A percentile compares a stretch with the other conserved stretches of the same genome.
Evolutionary conservation across 2,888 invertebrate species (phyloP).

Genomic region (Zaprionus obscuricornis): DNA sequence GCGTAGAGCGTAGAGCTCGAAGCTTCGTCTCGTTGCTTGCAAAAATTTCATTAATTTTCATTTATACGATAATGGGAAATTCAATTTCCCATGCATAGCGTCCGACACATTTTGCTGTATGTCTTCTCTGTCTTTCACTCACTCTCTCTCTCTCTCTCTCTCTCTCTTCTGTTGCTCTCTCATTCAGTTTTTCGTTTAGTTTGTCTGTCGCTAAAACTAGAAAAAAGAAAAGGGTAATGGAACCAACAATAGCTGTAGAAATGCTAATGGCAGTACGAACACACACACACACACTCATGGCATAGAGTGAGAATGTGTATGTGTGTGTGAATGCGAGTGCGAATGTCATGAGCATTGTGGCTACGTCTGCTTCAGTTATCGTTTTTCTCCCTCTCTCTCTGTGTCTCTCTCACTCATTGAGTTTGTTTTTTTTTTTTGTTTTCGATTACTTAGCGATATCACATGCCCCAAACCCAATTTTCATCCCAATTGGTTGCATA

Average conservation of each 20-base stretch:
- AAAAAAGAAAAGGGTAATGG: slow-evolving; percentile 58
- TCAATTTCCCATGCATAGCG: slow-evolving; percentile 58
- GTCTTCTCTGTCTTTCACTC: too few relatives aligned
- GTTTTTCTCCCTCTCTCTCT: too few relatives aligned
- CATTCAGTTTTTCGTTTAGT: neutral
- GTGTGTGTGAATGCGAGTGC: neutral
- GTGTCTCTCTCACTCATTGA: neutral
- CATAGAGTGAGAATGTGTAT: neutral
- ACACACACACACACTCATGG: neutral
- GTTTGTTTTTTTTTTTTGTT: too few relatives aligned
- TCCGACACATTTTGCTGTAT: slow-evolving; percentile 39
- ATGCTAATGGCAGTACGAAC: slow-evolving; percentile 58
- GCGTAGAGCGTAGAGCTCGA: slow-evolving; percentile 15
- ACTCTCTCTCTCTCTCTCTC: neutral
- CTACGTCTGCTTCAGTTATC: slow-evolving; percentile 40
- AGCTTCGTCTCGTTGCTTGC: slow-evolving; percentile 8
- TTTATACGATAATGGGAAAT: slow-evolving; percentile 70
- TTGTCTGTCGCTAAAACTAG: neutral
- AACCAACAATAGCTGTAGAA: slow-evolving; percentile 48
- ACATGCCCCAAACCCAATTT: too few relatives aligned
- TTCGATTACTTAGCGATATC: slow-evolving; percentile 50
- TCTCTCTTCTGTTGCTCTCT: neutral
- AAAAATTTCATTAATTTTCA: slow-evolving; percentile 67
- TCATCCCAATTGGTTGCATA: too few relatives aligned
- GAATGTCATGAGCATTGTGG: slow-evolving; percentile 24